Conservation (phyloP, 2,888 invertebrate genomes). For the Crossocerus cetratus region DNA sequence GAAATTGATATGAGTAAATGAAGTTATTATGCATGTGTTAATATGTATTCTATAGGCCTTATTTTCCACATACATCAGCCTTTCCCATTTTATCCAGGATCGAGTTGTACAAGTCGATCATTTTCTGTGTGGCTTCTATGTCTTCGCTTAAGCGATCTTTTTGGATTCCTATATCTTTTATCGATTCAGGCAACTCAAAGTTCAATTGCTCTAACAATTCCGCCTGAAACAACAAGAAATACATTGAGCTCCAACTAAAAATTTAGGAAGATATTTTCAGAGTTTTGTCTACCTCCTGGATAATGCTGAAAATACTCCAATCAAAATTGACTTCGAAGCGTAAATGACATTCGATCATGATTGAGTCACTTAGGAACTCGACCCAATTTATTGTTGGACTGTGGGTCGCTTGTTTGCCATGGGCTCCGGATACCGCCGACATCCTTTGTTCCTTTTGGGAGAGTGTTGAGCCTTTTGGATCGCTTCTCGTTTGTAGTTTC, state of each 20-base stretch:
- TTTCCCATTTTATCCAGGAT: conserved; percentile 82
- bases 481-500: background rate
- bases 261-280: too few relatives aligned
- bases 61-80: conserved; percentile 81
- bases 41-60: too few relatives aligned
- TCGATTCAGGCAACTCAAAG: conserved; percentile 78
- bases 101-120: conserved; percentile 83
- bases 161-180: conserved; percentile 81
- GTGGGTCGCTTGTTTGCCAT: conserved; percentile 17
- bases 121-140: conserved; percentile 80
- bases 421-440: background rate
- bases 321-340: conserved; percentile 84
- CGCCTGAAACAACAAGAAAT: conserved; percentile 72
- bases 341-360: conserved; percentile 83
- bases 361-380: conserved; percentile 83
- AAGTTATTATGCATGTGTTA: too few relatives aligned
- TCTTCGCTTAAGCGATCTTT: conserved; percentile 83
- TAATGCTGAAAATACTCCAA: conserved; percentile 82
- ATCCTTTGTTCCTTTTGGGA: conserved; percentile 23
- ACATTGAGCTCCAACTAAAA: background rate
- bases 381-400: conserved; percentile 78
- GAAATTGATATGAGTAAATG: too few relatives aligned
- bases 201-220: conserved; percentile 87
- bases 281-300: conserved; percentile 79
- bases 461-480: background rate